Evolutionary conservation across 2,888 invertebrate species (phyloP).

Genomic region (Falcaria lacertinaria): DNA sequence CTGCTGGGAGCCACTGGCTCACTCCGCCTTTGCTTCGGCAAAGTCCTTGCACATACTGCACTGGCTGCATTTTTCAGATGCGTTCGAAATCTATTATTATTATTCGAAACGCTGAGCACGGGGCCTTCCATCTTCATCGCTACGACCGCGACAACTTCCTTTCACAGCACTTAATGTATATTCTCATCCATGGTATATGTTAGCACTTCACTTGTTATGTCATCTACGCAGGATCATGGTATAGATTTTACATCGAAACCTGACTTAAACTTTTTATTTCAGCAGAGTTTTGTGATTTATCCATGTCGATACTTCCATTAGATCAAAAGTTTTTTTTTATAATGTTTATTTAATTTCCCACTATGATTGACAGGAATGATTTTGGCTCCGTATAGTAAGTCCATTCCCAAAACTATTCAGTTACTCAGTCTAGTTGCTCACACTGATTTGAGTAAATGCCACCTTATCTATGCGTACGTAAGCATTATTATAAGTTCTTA

Average conservation of each 20-base stretch:
- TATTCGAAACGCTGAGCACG: conserved; percentile 69
- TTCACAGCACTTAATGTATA: conserved; percentile 48
- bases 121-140: conserved; percentile 71
- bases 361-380: not conserved
- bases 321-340: not conserved
- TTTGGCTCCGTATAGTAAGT: not conserved
- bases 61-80: conserved; percentile 73
- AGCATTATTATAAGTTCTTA: not conserved
- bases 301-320: not conserved
- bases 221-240: not conserved
- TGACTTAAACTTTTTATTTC: not conserved
- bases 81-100: conserved; percentile 61
- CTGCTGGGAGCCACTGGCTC: conserved; percentile 46
- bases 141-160: conserved; percentile 23
- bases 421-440: not conserved
- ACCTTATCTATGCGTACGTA: not conserved
- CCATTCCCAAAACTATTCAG: conserved; percentile 4
- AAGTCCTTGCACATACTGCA: conserved; percentile 66
- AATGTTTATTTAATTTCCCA: not conserved
- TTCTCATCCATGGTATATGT: conserved; percentile 52
- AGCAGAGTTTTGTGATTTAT: not conserved
- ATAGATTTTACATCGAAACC: not conserved
- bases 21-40: conserved; percentile 69
- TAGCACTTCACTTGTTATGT: conserved; percentile 11
- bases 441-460: not conserved